These are phyloP conservation scores for Meandrusa payeni DNA, from an alignment of 2,888 invertebrate species.

Conservation along the genomic window DNA sequence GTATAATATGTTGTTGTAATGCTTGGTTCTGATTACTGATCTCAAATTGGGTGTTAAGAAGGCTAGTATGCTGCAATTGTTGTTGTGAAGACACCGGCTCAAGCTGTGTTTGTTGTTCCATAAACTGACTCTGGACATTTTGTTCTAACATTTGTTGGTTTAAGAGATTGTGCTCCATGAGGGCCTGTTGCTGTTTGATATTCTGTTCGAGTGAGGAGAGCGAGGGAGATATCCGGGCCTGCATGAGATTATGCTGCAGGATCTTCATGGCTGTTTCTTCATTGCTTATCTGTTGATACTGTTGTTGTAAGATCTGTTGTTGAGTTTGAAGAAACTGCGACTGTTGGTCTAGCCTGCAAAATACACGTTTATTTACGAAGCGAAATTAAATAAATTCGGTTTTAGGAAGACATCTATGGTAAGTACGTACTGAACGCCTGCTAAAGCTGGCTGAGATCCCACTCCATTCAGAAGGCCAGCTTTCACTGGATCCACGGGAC, in stretches of 20 bases:
- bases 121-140: conserved; percentile 62
- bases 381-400: conserved; percentile 9
- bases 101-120: conserved; percentile 57
- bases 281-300: conserved; percentile 74
- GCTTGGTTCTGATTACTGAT: conserved; percentile 71
- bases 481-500: conserved; percentile 60
- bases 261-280: conserved; percentile 79
- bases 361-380: conserved; percentile 19
- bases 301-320: conserved; percentile 74
- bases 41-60: conserved; percentile 62
- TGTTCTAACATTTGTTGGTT: conserved; percentile 72
- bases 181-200: conserved; percentile 54
- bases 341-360: conserved; percentile 64
- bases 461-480: conserved; percentile 67
- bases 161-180: conserved; percentile 57
- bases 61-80: conserved; percentile 48
- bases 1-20: conserved; percentile 77
- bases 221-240: conserved; percentile 67
- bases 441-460: conserved; percentile 51
- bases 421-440: conserved; percentile 65
- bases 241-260: conserved; percentile 80
- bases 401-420: background rate
- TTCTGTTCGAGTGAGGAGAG: conserved; percentile 51
- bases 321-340: conserved; percentile 69
- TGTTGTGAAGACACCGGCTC: conserved; percentile 52